Evolutionary conservation across 2,797 vertebrate species (phyloP).

Genomic region (Natrix natrix): DNA sequence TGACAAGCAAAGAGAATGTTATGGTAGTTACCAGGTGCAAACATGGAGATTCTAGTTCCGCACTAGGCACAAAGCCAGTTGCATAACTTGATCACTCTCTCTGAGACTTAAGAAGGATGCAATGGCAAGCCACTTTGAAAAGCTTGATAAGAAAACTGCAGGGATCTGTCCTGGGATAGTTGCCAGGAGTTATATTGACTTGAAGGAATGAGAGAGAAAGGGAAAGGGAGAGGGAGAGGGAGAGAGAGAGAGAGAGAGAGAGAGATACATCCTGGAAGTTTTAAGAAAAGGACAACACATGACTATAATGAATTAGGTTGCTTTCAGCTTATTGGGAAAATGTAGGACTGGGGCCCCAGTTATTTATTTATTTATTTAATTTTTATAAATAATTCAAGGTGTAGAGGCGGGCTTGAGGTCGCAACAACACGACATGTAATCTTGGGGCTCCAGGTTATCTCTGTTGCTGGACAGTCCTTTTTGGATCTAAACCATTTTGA

Average conservation of each 20-base stretch:
- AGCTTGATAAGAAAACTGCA: neutral
- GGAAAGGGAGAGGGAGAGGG: no score
- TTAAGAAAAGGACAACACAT: neutral
- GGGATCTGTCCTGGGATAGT: neutral
- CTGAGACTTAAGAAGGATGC: neutral
- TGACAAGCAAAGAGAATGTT: neutral
- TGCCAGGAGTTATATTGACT: neutral
- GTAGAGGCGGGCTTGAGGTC: no score
- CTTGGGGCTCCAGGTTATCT: no score
- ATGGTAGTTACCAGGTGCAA: no score
- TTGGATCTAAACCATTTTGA: no score
- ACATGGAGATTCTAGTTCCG: neutral
- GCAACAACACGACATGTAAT: no score
- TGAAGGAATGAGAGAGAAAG: neutral
- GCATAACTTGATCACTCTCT: neutral
- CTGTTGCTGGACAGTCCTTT: no score
- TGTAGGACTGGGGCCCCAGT: neutral
- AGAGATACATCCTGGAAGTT: neutral
- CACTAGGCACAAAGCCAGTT: neutral
- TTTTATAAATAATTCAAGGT: no score
- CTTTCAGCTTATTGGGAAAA: neutral
- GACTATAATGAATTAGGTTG: neutral
- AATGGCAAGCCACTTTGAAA: neutral
- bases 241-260: no score
- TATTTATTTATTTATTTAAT: no score